Conservation (phyloP, 2,888 invertebrate species). For the Protonemura montana region DNA sequence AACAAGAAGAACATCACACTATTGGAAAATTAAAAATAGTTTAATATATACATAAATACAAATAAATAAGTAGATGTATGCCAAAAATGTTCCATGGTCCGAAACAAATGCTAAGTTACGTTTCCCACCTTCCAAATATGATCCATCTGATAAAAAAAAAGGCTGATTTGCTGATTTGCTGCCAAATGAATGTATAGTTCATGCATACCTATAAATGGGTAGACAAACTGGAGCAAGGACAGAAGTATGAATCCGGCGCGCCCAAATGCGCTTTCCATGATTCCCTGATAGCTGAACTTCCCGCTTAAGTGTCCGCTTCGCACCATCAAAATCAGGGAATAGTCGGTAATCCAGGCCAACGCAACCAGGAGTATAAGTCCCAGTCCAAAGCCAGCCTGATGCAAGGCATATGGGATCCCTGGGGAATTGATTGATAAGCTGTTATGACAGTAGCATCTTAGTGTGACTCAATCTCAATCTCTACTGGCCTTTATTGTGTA, state of each 20-base stretch:
- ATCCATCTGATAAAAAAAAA: too few relatives aligned
- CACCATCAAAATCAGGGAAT: constrained; percentile 81
- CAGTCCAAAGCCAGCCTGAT: constrained; percentile 80
- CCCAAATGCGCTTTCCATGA: constrained; percentile 84
- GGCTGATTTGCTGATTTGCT: too few relatives aligned
- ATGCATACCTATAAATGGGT: constrained; percentile 80
- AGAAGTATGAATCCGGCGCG: constrained; percentile 78
- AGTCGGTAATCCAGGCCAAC: constrained; percentile 81
- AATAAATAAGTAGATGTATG: too few relatives aligned
- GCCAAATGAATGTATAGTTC: too few relatives aligned
- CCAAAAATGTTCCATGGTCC: too few relatives aligned
- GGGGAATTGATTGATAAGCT: constrained; percentile 36
- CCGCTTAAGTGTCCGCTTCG: constrained; percentile 77
- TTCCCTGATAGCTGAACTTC: constrained; percentile 78
- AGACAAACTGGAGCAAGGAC: constrained; percentile 79
- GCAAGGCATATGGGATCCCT: constrained; percentile 82
- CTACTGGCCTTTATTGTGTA: too few relatives aligned
- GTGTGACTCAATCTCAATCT: too few relatives aligned
- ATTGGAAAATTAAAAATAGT: too few relatives aligned
- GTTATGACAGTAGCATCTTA: not conserved
- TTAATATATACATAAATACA: too few relatives aligned
- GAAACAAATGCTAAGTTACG: too few relatives aligned
- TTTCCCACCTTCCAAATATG: too few relatives aligned
- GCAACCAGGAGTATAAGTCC: constrained; percentile 74
- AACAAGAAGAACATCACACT: constrained; percentile 55